Conservation (phyloP, 2,888 invertebrate genomes). For the Drosophila neonasuta region DNA sequence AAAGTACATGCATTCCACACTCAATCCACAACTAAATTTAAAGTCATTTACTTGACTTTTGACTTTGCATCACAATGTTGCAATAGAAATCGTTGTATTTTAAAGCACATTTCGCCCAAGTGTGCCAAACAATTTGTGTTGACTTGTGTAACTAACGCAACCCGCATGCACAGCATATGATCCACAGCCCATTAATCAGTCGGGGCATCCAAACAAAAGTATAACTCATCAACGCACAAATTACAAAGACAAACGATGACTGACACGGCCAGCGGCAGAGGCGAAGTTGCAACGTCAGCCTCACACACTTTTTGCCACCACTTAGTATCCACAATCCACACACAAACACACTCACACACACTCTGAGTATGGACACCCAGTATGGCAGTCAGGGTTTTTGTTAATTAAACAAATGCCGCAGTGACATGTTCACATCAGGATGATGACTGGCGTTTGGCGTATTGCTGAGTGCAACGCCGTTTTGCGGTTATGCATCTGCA, state of each 20-base stretch:
- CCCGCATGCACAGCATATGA: slow-evolving; percentile 58
- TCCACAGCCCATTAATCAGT: slow-evolving; percentile 71
- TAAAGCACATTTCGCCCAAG: slow-evolving; percentile 4
- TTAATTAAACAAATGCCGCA: slow-evolving; percentile 78
- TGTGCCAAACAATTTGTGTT: slow-evolving; percentile 19
- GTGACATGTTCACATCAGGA: slow-evolving; percentile 75
- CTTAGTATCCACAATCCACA: slow-evolving; percentile 71
- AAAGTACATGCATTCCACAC: background rate
- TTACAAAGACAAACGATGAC: slow-evolving; percentile 77
- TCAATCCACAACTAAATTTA: background rate
- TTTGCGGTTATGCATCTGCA: slow-evolving; percentile 73
- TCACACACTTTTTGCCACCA: slow-evolving; percentile 37
- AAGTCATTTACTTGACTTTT: background rate
- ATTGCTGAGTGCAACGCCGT: slow-evolving; percentile 50
- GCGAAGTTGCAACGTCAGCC: slow-evolving; percentile 44
- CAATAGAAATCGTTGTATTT: slow-evolving; percentile 6
- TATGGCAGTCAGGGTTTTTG: slow-evolving; percentile 57
- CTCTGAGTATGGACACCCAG: background rate
- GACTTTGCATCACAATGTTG: slow-evolving; percentile 7
- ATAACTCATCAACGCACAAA: slow-evolving; percentile 76
- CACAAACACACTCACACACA: background rate
- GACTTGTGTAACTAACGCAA: slow-evolving; percentile 35
- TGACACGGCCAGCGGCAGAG: slow-evolving; percentile 48
- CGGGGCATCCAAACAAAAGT: slow-evolving; percentile 61
- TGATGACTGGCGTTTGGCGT: slow-evolving; percentile 72